Evolutionary conservation across 2,888 invertebrate species (phyloP).

Genomic region (Malachius bipustulatus): DNA sequence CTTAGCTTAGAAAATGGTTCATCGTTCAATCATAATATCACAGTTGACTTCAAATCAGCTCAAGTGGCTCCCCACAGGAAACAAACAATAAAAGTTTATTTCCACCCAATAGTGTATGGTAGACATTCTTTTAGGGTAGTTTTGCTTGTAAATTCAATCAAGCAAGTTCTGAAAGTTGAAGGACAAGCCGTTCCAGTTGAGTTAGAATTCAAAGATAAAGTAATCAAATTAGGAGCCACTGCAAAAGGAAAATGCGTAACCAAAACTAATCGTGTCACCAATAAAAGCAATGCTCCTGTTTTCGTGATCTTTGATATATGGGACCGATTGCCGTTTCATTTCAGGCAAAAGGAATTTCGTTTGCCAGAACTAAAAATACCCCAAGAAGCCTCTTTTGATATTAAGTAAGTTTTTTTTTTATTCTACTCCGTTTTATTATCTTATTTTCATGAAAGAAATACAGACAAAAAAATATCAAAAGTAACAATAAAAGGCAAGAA

Average conservation of each 20-base stretch:
- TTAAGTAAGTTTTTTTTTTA: neutral
- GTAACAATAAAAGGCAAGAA: neutral
- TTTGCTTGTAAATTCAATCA: neutral
- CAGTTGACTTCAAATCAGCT: neutral
- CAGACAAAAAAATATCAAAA: neutral
- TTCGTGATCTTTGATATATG: neutral
- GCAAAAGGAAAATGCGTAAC: neutral
- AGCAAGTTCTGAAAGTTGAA: neutral
- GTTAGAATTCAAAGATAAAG: neutral
- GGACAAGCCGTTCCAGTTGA: neutral
- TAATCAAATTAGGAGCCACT: neutral
- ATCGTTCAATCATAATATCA: neutral
- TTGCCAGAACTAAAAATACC: neutral
- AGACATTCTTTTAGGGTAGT: neutral
- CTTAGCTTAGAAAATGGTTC: conserved; percentile 1
- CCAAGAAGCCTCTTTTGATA: neutral
- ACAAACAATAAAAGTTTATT: neutral
- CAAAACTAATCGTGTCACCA: neutral
- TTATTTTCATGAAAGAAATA: neutral
- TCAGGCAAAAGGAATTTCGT: conserved; percentile 1
- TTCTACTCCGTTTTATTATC: too few species aligned
- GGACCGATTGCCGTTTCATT: neutral
- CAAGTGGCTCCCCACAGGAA: neutral
- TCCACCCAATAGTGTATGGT: neutral
- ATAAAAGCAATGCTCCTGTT: neutral